Conservation (phyloP, 2,113 vertebrate species). For the Myotis davidii region DNA sequence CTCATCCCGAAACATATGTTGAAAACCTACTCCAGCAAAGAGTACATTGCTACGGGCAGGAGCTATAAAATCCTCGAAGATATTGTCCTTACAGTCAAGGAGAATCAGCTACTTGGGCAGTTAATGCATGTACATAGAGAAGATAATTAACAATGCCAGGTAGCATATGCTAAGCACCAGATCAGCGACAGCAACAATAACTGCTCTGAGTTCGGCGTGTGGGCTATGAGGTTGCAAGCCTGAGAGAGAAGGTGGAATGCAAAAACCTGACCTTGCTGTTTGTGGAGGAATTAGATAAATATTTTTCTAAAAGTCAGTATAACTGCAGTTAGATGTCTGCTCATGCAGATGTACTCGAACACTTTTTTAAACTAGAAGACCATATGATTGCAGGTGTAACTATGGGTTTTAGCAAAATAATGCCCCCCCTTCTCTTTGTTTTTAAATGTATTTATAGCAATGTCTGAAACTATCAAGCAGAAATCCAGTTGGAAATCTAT, state of each 20-base stretch:
- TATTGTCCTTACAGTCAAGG: conserved; percentile 25
- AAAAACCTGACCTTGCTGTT: conserved; percentile 13
- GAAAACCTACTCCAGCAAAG: neutral
- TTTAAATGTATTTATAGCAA: neutral
- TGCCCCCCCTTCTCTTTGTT: neutral
- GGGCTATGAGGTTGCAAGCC: neutral
- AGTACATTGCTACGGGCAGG: neutral
- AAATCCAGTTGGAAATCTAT: neutral
- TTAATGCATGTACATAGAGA: conserved; percentile 2
- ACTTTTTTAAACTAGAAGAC: conserved; percentile 34
- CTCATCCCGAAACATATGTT: neutral
- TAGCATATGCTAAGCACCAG: conserved; percentile 48
- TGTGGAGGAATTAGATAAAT: conserved; percentile 39
- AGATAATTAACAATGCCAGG: conserved; percentile 35
- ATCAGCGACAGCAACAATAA: neutral
- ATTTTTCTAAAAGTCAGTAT: conserved; percentile 1
- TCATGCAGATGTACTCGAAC: neutral
- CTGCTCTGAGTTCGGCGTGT: neutral
- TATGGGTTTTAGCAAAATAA: conserved; percentile 6
- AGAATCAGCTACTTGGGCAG: neutral
- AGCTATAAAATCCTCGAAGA: neutral
- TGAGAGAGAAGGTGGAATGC: neutral
- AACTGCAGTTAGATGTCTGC: neutral
- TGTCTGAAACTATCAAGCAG: conserved; percentile 6
- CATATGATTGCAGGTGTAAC: neutral